Evolutionary conservation across 2,888 invertebrate genomes (phyloP).

Genomic region (Epinotia ramella): DNA sequence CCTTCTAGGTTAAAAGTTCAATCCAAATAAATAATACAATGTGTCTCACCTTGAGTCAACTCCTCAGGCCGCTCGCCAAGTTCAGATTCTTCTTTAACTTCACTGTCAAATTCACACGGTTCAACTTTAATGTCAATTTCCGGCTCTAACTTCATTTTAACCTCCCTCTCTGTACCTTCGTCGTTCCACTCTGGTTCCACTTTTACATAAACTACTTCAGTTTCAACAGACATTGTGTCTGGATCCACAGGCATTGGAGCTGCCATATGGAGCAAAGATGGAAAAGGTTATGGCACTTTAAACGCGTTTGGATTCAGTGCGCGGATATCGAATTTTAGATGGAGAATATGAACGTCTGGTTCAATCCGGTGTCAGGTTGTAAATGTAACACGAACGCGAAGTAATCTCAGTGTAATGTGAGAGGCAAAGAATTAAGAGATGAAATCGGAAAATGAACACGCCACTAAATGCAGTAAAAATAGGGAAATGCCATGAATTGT

Average conservation of each 20-base stretch:
- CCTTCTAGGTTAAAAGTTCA: no score
- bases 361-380: not conserved
- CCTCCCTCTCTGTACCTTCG: not conserved
- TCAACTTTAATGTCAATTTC: constrained; percentile 2
- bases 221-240: not conserved
- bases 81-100: not conserved
- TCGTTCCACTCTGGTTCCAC: not conserved
- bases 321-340: not conserved
- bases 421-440: no score
- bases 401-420: not conserved
- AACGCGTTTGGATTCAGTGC: not conserved
- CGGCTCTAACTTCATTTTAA: not conserved
- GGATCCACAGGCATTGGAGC: not conserved
- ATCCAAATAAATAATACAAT: not conserved
- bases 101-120: not conserved
- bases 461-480: no score
- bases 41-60: not conserved
- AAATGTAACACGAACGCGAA: not conserved
- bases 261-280: not conserved
- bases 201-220: not conserved
- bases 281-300: not conserved
- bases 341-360: no score
- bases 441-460: no score
- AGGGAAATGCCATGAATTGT: no score
- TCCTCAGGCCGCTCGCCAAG: not conserved